Evolutionary conservation across 2,113 vertebrate genomes (phyloP).

Genomic region (Labrus mixtus): DNA sequence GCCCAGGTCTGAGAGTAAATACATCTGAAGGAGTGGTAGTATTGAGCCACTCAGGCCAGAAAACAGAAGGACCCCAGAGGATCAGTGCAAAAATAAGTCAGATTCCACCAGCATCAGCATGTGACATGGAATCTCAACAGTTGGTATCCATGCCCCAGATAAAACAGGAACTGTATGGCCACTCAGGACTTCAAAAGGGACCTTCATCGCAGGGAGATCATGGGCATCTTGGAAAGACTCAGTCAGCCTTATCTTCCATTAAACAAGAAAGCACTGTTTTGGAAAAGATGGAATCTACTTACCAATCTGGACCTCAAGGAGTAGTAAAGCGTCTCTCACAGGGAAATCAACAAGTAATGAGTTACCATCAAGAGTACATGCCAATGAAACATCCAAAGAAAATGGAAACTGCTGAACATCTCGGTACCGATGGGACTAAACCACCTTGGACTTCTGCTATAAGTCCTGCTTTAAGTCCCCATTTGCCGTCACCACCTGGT

Average conservation of each 20-base stretch:
- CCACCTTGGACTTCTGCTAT: constrained; percentile 88
- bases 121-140: constrained; percentile 97
- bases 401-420: constrained; percentile 86
- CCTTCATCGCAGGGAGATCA: constrained; percentile 86
- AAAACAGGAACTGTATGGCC: constrained; percentile 90
- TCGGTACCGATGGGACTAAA: constrained; percentile 89
- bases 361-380: constrained; percentile 88
- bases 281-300: constrained; percentile 89
- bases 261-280: constrained; percentile 86
- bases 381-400: constrained; percentile 90
- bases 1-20: constrained; percentile 92
- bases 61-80: constrained; percentile 93
- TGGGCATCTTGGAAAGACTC: constrained; percentile 89
- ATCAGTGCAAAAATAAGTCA: constrained; percentile 98
- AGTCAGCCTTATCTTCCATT: constrained; percentile 85
- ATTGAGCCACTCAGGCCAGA: constrained; percentile 95
- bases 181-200: constrained; percentile 87
- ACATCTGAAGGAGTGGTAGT: constrained; percentile 96
- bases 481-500: constrained; percentile 90
- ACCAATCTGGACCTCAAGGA: constrained; percentile 88
- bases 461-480: constrained; percentile 92
- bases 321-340: constrained; percentile 90
- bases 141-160: constrained; percentile 95
- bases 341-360: constrained; percentile 88
- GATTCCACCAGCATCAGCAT: constrained; percentile 93